Conservation (phyloP, 2,888 invertebrate genomes). For the Polylopha cassiicola region DNA sequence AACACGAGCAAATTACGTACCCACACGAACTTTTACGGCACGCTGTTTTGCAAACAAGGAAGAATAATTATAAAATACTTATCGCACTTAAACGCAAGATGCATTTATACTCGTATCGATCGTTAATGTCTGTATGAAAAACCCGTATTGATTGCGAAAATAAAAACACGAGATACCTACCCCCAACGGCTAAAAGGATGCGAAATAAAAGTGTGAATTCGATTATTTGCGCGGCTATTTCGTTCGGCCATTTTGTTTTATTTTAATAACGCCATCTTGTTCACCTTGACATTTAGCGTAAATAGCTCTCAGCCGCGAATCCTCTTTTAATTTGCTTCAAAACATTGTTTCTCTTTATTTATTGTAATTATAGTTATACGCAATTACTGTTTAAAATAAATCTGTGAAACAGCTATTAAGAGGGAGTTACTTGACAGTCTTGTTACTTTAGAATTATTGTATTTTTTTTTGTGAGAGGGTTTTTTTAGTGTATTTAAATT, state of each 20-base stretch:
- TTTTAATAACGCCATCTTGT: conserved; percentile 44
- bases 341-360: conserved; percentile 21
- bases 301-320: conserved; percentile 39
- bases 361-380: conserved; percentile 19
- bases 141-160: conserved; percentile 12
- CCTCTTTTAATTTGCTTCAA: conserved; percentile 43
- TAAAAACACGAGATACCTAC: background rate
- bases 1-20: no score
- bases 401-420: conserved; percentile 16
- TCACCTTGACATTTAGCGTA: conserved; percentile 64
- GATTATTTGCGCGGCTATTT: conserved; percentile 24
- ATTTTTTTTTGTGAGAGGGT: no score
- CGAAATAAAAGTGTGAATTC: conserved; percentile 15
- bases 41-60: no score
- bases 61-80: no score
- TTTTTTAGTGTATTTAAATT: no score
- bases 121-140: conserved; percentile 17
- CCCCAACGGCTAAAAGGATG: conserved; percentile 11
- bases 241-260: conserved; percentile 35
- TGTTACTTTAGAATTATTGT: no score
- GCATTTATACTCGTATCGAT: conserved; percentile 14
- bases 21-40: no score
- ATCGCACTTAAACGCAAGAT: conserved; percentile 8
- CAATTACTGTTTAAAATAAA: conserved; percentile 16
- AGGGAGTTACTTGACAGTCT: conserved; percentile 8